A percentile compares a stretch with the other conserved stretches of the same genome.
These are phyloP conservation scores for Erpornis zantholeuca DNA, from an alignment of 2,113 vertebrate genomes.

Conservation along the genomic window DNA sequence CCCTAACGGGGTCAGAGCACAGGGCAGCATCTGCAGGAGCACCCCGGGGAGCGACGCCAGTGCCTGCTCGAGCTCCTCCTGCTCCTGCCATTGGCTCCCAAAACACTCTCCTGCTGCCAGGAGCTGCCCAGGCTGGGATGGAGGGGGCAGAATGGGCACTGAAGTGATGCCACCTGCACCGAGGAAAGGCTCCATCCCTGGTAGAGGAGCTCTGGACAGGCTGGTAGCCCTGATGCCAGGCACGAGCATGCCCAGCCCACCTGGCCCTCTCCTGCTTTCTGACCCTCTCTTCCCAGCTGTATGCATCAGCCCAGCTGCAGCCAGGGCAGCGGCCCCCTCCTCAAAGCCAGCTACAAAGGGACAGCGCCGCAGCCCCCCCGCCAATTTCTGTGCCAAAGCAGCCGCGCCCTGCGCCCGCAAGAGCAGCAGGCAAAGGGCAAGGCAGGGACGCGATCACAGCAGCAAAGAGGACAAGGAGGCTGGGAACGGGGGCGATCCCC, in stretches of 20 bases:
- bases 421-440: not conserved
- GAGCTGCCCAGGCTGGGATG: not conserved
- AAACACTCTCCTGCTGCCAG: not conserved
- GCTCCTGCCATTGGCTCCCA: not conserved
- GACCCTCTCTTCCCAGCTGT: not conserved
- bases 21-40: not conserved
- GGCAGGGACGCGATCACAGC: not conserved
- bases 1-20: not conserved
- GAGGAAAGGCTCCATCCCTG: not conserved
- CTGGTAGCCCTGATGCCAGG: not conserved
- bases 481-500: not conserved
- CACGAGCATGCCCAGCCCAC: not conserved
- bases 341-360: not conserved
- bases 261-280: not conserved
- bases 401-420: accelerated
- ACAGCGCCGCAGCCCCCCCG: accelerated
- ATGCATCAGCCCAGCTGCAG: not conserved
- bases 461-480: conserved; percentile 52
- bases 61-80: accelerated
- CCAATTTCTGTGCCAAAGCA: not conserved
- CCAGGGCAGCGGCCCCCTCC: not conserved
- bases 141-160: not conserved
- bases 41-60: not conserved
- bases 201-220: not conserved
- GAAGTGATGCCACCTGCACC: not conserved